Percentiles rank a stretch among this genome's conserved stretches.
Conservation (phyloP, 2,113 vertebrate genomes). For the Heliornis fulica region DNA sequence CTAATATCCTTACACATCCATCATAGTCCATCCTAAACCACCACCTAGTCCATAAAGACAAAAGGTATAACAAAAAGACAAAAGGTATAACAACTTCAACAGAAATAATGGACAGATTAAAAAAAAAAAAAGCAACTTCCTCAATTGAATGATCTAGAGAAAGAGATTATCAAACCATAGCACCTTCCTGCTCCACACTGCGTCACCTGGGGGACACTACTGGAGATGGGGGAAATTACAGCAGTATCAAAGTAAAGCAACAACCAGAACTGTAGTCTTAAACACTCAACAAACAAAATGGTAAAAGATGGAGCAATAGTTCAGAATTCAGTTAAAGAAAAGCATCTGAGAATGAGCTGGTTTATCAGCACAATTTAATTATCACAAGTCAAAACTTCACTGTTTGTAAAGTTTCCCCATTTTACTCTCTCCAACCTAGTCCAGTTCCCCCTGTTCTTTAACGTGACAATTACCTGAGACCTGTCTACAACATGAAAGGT, state of each 20-base stretch:
- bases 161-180: not conserved
- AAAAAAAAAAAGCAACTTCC: not conserved
- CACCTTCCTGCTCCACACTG: not conserved
- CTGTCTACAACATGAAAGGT: not conserved
- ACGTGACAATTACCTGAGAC: rapidly evolving
- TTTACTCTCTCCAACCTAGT: not conserved
- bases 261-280: not conserved
- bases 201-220: not conserved
- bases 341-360: not conserved
- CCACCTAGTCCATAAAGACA: not conserved
- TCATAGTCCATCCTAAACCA: not conserved
- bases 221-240: not conserved
- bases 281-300: not conserved
- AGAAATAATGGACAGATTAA: not conserved
- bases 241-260: not conserved
- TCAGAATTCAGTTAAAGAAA: not conserved
- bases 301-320: not conserved
- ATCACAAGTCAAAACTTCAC: not conserved
- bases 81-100: not conserved
- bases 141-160: not conserved
- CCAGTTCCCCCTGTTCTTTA: not conserved
- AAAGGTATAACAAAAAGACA: not conserved
- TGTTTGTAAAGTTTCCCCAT: not conserved
- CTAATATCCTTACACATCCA: not conserved
- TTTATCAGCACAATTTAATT: not conserved